Evolutionary conservation across 2,888 invertebrate species (phyloP).

Genomic region (Drosophila glabriapex): DNA sequence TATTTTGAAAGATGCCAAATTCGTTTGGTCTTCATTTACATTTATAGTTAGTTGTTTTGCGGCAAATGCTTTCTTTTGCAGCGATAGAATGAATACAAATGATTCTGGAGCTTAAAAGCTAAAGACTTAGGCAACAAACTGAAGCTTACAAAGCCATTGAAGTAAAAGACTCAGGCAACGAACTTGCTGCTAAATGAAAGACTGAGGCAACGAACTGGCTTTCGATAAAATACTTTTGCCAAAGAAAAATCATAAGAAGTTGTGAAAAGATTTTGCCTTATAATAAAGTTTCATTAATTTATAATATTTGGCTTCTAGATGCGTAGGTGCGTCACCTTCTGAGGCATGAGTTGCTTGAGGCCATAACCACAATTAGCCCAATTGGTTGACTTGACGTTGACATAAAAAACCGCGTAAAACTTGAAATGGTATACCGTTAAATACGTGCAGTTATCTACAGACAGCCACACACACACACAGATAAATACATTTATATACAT

Average conservation of each 20-base stretch:
- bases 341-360: conserved; percentile 15
- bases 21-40: conserved; percentile 38
- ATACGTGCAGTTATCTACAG: conserved; percentile 60
- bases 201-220: conserved; percentile 2
- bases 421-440: conserved; percentile 77
- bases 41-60: conserved; percentile 24
- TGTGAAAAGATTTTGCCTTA: not conserved
- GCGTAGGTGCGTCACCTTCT: conserved; percentile 51
- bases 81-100: conserved; percentile 3
- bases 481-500: conserved; percentile 8
- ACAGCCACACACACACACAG: conserved; percentile 37
- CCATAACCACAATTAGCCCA: conserved; percentile 50
- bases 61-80: conserved; percentile 47
- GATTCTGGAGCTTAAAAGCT: conserved; percentile 11
- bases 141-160: not conserved
- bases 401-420: conserved; percentile 56
- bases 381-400: conserved; percentile 37
- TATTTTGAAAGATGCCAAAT: conserved; percentile 41
- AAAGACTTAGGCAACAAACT: conserved; percentile 49
- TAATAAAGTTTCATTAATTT: not conserved
- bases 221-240: not conserved
- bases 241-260: not conserved
- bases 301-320: conserved; percentile 5
- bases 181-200: not conserved
- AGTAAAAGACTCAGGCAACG: not conserved